These are phyloP conservation scores for Allophyes oxyacanthae DNA, from an alignment of 2,888 invertebrate genomes.

Conservation along the genomic window DNA sequence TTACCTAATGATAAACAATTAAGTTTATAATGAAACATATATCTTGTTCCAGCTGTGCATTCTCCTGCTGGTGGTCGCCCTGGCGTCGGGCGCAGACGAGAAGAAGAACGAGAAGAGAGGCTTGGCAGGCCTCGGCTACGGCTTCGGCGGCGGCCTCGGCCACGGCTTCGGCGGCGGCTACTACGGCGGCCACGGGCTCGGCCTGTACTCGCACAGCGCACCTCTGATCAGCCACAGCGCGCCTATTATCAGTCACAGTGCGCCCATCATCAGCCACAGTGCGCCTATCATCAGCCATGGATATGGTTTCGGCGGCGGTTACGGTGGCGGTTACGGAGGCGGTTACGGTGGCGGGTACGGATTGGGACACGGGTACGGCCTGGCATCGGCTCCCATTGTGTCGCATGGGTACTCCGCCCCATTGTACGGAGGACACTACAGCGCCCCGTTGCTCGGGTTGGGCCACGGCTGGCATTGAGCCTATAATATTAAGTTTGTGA, in stretches of 20 bases:
- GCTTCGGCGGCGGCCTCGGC: conserved; percentile 58
- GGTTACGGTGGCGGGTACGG: conserved; percentile 46
- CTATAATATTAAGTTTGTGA: conserved; percentile 20
- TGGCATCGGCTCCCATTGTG: conserved; percentile 60
- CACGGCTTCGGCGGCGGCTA: conserved; percentile 54
- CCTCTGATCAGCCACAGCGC: conserved; percentile 55
- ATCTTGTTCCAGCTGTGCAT: conserved; percentile 71
- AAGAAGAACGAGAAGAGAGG: conserved; percentile 85
- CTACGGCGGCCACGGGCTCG: conserved; percentile 70
- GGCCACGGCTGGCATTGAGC: conserved; percentile 77
- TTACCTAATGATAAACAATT: no score
- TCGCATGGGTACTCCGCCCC: conserved; percentile 53
- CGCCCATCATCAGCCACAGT: conserved; percentile 42
- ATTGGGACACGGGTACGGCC: conserved; percentile 55
- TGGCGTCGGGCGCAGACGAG: conserved; percentile 77
- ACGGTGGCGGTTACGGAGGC: conserved; percentile 45
- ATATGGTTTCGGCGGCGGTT: conserved; percentile 37
- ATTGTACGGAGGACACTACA: conserved; percentile 53
- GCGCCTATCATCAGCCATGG: conserved; percentile 29
- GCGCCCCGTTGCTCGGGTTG: conserved; percentile 63
- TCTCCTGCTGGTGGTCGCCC: conserved; percentile 72
- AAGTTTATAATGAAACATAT: no score
- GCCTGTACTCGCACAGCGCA: conserved; percentile 64
- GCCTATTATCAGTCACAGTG: conserved; percentile 55
- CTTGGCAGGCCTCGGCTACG: conserved; percentile 83